A percentile compares a stretch with the other conserved stretches of the same genome.
These are phyloP conservation scores for Iselma pallidipennis DNA, from an alignment of 2,888 invertebrate genomes.

Conservation along the genomic window DNA sequence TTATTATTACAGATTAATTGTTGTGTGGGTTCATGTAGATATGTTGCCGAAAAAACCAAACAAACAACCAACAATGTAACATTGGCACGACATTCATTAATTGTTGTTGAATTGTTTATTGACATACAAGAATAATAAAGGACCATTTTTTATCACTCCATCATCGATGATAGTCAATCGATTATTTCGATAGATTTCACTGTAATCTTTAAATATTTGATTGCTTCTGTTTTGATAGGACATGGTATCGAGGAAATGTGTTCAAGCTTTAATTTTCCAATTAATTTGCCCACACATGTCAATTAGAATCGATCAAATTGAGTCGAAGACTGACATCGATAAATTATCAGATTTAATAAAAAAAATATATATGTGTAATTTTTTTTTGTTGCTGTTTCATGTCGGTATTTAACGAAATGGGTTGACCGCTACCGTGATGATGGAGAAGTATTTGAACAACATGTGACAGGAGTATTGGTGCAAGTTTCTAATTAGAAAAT, in stretches of 20 bases:
- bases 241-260: not conserved
- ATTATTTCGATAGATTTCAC: too few species aligned
- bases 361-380: too few species aligned
- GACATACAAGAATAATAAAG: not conserved
- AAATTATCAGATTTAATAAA: not conserved
- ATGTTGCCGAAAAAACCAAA: too few species aligned
- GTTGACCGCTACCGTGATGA: not conserved
- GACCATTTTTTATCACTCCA: not conserved
- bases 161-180: too few species aligned
- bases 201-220: too few species aligned
- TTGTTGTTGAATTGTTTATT: not conserved
- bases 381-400: too few species aligned
- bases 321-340: not conserved
- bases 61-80: not conserved
- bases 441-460: not conserved
- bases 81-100: not conserved
- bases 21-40: too few species aligned
- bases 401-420: too few species aligned
- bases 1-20: too few species aligned
- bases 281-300: not conserved
- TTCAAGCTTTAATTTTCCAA: not conserved
- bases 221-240: too few species aligned
- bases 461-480: not conserved
- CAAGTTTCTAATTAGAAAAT: not conserved
- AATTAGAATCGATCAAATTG: not conserved